Evolutionary conservation across 1,140 invertebrate genomes (phyloP).

Genomic region (Sitophilus oryzae): DNA sequence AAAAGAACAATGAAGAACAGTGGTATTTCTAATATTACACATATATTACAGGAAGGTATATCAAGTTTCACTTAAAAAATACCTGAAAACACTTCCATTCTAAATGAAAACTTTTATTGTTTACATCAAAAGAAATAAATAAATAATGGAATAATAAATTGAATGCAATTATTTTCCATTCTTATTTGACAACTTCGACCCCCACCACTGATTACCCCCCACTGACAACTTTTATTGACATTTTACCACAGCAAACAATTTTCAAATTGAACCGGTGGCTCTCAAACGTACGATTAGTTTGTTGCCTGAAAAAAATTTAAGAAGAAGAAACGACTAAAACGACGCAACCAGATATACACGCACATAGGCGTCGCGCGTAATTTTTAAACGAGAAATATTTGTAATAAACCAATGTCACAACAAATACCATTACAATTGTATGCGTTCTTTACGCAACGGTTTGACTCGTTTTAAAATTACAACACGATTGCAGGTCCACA

Average conservation of each 20-base stretch:
- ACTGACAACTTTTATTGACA: no score
- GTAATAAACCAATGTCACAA: not conserved
- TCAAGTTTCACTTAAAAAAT: slow-evolving; percentile 27
- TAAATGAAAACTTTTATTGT: slow-evolving; percentile 18
- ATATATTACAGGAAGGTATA: slow-evolving; percentile 21
- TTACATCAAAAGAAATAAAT: slow-evolving; percentile 31
- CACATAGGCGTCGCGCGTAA: no score
- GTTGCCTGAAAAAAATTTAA: no score
- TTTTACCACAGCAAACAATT: no score
- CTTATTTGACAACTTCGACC: not conserved
- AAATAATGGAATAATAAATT: slow-evolving; percentile 4
- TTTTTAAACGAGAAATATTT: no score
- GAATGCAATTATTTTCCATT: not conserved
- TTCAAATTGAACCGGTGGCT: no score
- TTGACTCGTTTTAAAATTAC: not conserved
- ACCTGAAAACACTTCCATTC: slow-evolving; percentile 40
- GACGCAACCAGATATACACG: no score
- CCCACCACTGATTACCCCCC: not conserved
- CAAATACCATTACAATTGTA: not conserved
- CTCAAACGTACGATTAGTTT: no score
- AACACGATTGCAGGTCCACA: not conserved
- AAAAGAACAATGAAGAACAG: slow-evolving; percentile 21
- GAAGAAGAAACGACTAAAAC: no score
- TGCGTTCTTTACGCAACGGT: not conserved
- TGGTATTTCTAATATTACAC: slow-evolving; percentile 23